Base-by-base conservation (phyloP, 2,888 invertebrate species). In the Leucoptera coffeella region DNA sequence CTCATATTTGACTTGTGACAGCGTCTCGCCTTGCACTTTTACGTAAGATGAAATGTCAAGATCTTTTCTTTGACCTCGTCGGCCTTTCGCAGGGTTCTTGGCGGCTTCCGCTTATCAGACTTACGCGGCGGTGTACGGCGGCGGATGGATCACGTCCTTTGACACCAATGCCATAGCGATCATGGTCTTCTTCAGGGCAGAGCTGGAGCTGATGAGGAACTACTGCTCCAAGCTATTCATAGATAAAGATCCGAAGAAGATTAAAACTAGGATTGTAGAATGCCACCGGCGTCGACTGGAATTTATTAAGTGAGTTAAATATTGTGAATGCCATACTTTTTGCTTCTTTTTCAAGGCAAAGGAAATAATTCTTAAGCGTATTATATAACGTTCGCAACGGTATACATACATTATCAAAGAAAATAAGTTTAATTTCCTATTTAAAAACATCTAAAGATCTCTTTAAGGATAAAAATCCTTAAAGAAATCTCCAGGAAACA, bases 131-230 rank as follows among this genome's bases (percentile, higher is more conserved):
- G 47, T 61, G 1, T 59, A 59, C 3, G 67, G 61, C 0, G 57
- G 57, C 0, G 62, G 62, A 0, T 65, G 61, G 62, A 64, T 67
- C 4, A 60, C 60, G 0, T 56, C 64, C 1, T 64, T 56, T 25
- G 67, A 67, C 30, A 50, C 58, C 0, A 61, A 53, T 15, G 51
- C 62, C 0, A 53, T 67, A 37, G 62, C 59, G 0, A 54, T 56
- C 0, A 65, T 67, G 67, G 57, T 62, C 0, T 67, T 62, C 34
- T 58, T 67, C 25, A 56, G 41, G 43, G 45, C 46, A 5, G 62
- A 64, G 32, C 27, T 67, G 19, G 51, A 61, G 28, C 29, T 64
- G 15, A 29, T 65, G 6, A 51, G 45, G 25, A 43, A 46, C 9
- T 60, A 62, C 35, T 47, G 52, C 10, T 28, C 36, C 2, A 29